Evolutionary conservation across 2,797 vertebrate genomes (phyloP).

Genomic region (Lagocephalus sceleratus): DNA sequence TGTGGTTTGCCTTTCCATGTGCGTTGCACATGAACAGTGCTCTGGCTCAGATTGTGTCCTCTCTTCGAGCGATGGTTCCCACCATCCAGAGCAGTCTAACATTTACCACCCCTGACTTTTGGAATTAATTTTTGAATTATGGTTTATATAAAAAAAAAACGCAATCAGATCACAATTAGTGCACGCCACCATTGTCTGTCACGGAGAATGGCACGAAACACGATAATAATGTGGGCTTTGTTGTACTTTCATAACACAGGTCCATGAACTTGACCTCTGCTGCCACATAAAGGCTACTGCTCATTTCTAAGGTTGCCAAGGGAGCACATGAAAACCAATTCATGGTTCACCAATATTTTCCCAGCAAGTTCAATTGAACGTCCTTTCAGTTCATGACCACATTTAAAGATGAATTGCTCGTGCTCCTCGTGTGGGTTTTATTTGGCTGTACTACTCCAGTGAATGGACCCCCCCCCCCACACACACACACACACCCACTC

Average conservation of each 20-base stretch:
- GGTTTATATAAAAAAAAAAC: too few species aligned
- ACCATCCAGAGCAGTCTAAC: too few species aligned
- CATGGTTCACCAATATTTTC: conserved; percentile 41
- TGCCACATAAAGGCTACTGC: conserved; percentile 27
- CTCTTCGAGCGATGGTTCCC: too few species aligned
- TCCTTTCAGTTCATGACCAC: conserved; percentile 48
- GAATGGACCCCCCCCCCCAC: conserved; percentile 17
- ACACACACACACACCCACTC: neutral
- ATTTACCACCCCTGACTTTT: too few species aligned
- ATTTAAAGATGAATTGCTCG: conserved; percentile 59
- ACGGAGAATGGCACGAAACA: neutral
- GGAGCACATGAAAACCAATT: conserved; percentile 46
- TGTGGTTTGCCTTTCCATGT: too few species aligned
- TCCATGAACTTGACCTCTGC: conserved; percentile 29
- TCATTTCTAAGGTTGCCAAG: conserved; percentile 37
- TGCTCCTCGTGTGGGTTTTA: conserved; percentile 38
- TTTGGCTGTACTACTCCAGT: conserved; percentile 42
- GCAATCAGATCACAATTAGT: too few species aligned
- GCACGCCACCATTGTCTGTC: neutral
- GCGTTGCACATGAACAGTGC: too few species aligned
- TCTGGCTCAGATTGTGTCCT: too few species aligned
- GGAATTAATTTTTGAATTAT: too few species aligned
- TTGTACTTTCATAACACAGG: conserved; percentile 16
- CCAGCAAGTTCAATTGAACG: conserved; percentile 54
- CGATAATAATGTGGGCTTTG: conserved; percentile 5